Evolutionary conservation across 2,888 invertebrate genomes (phyloP).

Genomic region (Cantharis rufa): DNA sequence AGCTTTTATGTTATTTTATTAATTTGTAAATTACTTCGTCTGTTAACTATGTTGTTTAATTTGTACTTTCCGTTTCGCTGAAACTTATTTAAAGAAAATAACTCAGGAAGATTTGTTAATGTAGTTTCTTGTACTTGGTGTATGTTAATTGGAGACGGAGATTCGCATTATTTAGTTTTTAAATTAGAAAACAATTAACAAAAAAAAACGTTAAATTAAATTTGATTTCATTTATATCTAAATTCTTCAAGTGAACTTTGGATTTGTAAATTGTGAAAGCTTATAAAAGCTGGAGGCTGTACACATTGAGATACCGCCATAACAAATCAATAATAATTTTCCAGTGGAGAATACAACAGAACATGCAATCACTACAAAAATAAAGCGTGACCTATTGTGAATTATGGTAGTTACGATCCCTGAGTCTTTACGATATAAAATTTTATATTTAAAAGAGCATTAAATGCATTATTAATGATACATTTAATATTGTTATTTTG

Average conservation of each 20-base stretch:
- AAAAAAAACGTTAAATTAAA: not conserved
- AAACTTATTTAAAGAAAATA: not conserved
- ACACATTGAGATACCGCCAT: constrained; percentile 7
- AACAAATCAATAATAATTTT: constrained; percentile 12
- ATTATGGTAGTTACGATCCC: not conserved
- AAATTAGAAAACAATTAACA: not conserved
- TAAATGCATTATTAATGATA: not conserved
- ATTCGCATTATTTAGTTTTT: not conserved
- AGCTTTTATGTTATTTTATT: not conserved
- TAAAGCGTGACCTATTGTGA: constrained; percentile 6
- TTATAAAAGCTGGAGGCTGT: constrained; percentile 9
- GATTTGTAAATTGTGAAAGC: constrained; percentile 1
- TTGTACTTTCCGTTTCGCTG: not conserved
- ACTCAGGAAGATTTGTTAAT: not conserved
- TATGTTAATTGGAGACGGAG: not conserved
- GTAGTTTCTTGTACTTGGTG: not conserved
- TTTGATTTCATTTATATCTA: not conserved
- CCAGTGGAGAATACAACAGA: constrained; percentile 10
- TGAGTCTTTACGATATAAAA: not conserved
- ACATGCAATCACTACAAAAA: constrained; percentile 11
- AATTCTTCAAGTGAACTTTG: not conserved
- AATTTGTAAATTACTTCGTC: not conserved
- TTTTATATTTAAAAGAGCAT: not conserved
- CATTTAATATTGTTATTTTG: not conserved
- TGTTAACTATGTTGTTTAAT: not conserved